These are phyloP conservation scores for Ascidia mentula DNA, from an alignment of 23 tunicate genomes.

Conservation along the genomic window DNA sequence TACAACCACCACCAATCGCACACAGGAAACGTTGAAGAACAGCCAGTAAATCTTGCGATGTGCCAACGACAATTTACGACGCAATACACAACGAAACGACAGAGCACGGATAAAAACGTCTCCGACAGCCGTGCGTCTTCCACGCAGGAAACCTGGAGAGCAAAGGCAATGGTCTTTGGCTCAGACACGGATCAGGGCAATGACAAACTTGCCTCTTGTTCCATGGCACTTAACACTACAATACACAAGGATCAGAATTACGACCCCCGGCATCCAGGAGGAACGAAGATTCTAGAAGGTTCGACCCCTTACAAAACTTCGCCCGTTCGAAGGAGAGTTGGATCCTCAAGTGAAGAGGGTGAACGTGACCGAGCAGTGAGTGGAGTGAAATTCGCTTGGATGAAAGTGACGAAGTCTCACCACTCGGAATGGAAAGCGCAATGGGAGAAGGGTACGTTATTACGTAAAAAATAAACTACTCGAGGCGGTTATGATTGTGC, in stretches of 20 bases:
- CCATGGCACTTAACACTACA: neutral
- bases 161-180: neutral
- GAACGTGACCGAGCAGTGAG: neutral
- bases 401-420: conserved; percentile 90
- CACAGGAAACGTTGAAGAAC: neutral
- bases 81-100: too few species aligned
- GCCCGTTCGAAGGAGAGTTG: neutral
- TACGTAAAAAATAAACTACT: too few species aligned
- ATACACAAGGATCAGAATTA: too few species aligned
- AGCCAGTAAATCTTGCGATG: neutral
- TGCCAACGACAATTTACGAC: neutral
- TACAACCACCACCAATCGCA: neutral
- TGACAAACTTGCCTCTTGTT: neutral
- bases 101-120: too few species aligned
- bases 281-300: neutral
- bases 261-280: neutral
- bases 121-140: neutral
- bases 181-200: neutral
- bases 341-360: neutral
- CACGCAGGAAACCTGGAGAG: too few species aligned
- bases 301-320: neutral
- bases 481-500: too few species aligned
- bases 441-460: conserved; percentile 79
- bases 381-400: conserved; percentile 73
- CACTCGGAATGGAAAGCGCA: conserved; percentile 93